phyloP scores from a whole-genome alignment of 2,888 invertebrate species.

The Apamea monoglypha region DNA sequence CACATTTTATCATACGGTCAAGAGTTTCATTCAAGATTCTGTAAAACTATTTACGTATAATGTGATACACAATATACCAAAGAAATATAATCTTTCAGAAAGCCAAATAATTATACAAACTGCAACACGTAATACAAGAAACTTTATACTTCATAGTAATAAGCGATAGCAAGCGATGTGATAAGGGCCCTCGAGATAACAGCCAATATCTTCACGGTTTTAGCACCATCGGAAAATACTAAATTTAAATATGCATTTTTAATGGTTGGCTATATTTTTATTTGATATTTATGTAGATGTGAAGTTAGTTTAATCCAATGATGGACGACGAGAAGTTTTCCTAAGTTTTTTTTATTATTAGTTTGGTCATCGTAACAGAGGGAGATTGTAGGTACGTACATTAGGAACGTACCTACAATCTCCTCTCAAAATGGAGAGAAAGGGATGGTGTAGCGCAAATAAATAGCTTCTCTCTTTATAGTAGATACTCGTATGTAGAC shows the following conservation, averaged over 20 bases:
- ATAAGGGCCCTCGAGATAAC: constrained; percentile 24
- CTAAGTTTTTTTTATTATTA: neutral
- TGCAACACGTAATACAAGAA: constrained; percentile 26
- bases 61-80: constrained; percentile 22
- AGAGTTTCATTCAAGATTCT: constrained; percentile 7
- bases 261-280: constrained; percentile 14
- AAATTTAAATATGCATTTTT: constrained; percentile 27
- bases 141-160: constrained; percentile 25
- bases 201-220: constrained; percentile 23
- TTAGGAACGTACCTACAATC: too few species aligned
- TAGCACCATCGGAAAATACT: constrained; percentile 25
- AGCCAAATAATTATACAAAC: constrained; percentile 32
- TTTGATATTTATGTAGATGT: constrained; percentile 10
- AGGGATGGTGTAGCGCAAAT: neutral
- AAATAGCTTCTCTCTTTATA: too few species aligned
- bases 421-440: neutral
- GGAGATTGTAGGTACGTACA: neutral
- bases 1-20: neutral
- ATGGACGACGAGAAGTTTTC: neutral
- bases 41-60: constrained; percentile 3
- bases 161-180: constrained; percentile 6
- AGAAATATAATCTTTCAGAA: constrained; percentile 39
- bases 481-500: neutral
- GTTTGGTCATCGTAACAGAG: neutral
- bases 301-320: neutral